Evolutionary conservation across 2,888 invertebrate species (phyloP).

Genomic region (Acleris sparsana): DNA sequence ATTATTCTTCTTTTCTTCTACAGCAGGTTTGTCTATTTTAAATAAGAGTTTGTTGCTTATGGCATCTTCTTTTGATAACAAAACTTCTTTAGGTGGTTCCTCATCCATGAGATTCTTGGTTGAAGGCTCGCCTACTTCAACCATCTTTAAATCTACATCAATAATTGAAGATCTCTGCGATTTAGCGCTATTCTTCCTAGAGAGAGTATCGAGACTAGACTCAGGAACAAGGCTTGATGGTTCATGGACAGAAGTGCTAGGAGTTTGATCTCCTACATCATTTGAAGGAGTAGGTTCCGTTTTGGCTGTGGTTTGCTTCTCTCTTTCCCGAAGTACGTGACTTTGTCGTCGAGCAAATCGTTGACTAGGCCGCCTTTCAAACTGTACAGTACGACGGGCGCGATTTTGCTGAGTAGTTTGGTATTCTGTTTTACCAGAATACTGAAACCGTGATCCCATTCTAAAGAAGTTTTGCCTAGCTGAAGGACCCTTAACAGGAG

Average conservation of each 20-base stretch:
- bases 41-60: conserved; percentile 77
- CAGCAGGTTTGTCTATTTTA: conserved; percentile 66
- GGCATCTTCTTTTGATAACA: conserved; percentile 76
- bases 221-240: conserved; percentile 52
- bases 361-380: conserved; percentile 98
- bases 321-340: conserved; percentile 92
- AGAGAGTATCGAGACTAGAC: conserved; percentile 60
- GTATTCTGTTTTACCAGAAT: conserved; percentile 98
- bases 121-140: conserved; percentile 65
- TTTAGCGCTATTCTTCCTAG: conserved; percentile 82
- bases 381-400: conserved; percentile 96
- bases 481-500: conserved; percentile 93
- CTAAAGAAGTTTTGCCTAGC: conserved; percentile 98
- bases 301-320: conserved; percentile 81
- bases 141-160: conserved; percentile 58
- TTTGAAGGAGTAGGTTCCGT: conserved; percentile 57
- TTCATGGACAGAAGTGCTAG: conserved; percentile 65
- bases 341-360: conserved; percentile 96
- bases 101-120: conserved; percentile 72
- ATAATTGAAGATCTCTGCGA: conserved; percentile 80
- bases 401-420: conserved; percentile 96
- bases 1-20: conserved; percentile 74
- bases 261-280: conserved; percentile 57
- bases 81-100: conserved; percentile 64
- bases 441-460: conserved; percentile 98